Conservation (phyloP, 1,140 invertebrate species). For the Papilio polytes region DNA sequence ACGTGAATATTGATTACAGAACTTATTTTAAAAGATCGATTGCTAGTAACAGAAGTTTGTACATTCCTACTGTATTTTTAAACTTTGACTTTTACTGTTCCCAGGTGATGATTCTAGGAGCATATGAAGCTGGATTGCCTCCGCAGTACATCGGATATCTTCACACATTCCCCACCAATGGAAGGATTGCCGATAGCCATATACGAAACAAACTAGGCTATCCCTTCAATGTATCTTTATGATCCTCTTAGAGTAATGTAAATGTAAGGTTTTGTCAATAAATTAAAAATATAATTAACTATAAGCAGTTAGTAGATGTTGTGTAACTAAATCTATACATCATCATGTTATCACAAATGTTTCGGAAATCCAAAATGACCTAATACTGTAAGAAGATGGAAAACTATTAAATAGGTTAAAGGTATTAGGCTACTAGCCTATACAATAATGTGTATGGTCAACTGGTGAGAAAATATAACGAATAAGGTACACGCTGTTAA, state of each 20-base stretch:
- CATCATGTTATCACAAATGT: neutral
- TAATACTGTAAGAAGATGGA: neutral
- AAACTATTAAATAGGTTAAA: neutral
- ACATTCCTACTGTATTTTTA: neutral
- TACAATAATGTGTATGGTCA: neutral
- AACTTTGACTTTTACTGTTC: slow-evolving; percentile 31
- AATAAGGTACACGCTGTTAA: neutral
- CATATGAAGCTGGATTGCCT: slow-evolving; percentile 86
- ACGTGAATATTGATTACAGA: no score
- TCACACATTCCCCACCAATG: slow-evolving; percentile 87
- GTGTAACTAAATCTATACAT: neutral
- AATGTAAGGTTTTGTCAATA: slow-evolving; percentile 13
- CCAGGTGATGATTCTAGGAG: slow-evolving; percentile 85
- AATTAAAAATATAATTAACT: neutral
- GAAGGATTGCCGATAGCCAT: slow-evolving; percentile 77
- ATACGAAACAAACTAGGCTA: slow-evolving; percentile 39
- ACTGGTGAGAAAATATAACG: neutral
- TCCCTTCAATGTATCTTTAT: slow-evolving; percentile 42
- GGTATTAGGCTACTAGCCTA: no score
- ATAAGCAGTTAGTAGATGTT: neutral
- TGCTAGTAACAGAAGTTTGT: neutral
- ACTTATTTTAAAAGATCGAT: no score
- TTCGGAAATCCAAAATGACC: neutral
- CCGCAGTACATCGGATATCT: slow-evolving; percentile 87
- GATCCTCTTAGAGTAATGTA: neutral